phyloP scores from a whole-genome alignment of 2,113 vertebrate species.

The Psammodynastes pulverulentus region DNA sequence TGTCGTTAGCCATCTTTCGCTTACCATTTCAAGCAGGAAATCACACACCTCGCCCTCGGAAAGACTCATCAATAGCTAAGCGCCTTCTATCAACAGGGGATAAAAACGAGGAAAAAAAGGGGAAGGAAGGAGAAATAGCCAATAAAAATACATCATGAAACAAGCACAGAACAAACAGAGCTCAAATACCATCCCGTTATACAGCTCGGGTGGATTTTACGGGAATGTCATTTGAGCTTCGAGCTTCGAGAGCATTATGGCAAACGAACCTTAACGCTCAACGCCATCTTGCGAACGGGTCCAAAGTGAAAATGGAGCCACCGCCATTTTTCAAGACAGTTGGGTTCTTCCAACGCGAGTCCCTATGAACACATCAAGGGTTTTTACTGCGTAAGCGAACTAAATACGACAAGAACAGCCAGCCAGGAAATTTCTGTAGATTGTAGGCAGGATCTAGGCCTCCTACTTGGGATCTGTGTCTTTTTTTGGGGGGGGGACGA shows the following conservation, averaged over 20 bases:
- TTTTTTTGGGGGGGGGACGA: background rate
- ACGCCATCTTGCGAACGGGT: conserved; percentile 21
- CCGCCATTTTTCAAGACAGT: background rate
- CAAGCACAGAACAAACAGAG: conserved; percentile 65
- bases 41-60: conserved; percentile 53
- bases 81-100: conserved; percentile 56
- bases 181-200: conserved; percentile 43
- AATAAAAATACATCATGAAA: conserved; percentile 69
- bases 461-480: conserved; percentile 40
- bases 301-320: conserved; percentile 20
- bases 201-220: conserved; percentile 58
- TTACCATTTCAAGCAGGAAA: conserved; percentile 59
- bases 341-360: background rate
- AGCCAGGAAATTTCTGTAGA: background rate
- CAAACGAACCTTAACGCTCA: conserved; percentile 35
- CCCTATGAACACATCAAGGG: background rate
- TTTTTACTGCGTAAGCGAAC: background rate
- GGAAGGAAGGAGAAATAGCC: conserved; percentile 55
- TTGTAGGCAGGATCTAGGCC: conserved; percentile 4
- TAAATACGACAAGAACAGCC: background rate
- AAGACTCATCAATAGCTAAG: conserved; percentile 65
- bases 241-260: conserved; percentile 49
- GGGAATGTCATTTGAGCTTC: conserved; percentile 59
- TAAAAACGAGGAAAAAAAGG: background rate
- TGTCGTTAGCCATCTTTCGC: conserved; percentile 7